Base-by-base conservation (phyloP, 2,797 vertebrate genomes). In the Anguilla anguilla region DNA sequence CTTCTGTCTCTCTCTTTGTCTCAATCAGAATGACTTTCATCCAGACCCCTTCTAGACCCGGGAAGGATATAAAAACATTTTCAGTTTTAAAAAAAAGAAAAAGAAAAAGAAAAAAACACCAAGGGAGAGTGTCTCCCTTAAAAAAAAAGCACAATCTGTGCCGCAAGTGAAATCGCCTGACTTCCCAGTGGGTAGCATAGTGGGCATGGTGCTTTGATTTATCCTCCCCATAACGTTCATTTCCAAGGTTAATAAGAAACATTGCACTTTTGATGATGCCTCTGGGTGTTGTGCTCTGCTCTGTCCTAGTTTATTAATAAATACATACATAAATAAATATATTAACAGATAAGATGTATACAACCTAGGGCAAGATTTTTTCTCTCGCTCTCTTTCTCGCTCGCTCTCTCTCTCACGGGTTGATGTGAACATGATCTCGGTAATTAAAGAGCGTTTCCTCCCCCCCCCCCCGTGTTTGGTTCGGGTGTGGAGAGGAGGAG, bases 161-260 rank as follows among this genome's bases (percentile, higher is more conserved):
- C 39, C 77, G 22, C 77, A 46, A 22, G 77, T 43, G 35, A 77
- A 77, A 77, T 77, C 74, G 35, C 77, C 19, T 25, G 0, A 25
- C 35, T 22, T 81, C 77, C 39, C 43, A 7, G 15, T 7, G 15
- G 39, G 39, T 5, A 25, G 43, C 77, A 22, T 81, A 81, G 19
- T 39, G 77, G 77, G 17, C 39, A 4, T 25, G 43, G 77, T 9
- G 39, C 77, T 46, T 46, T 81, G 77, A 81, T 81, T 74, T 46
- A 81, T 81, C 46, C n/a, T 46, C 39, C 17, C 39, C 22, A 11
- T 81, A 81, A 81, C n/a, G 43, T 82, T 82, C 46, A 51, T 82
- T 82, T 82, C 79, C 79, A 82, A 82, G 79, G 79, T 82, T 82
- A 82, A 82, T 82, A 49, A 25, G 79, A 82, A 82, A 49, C 46